Evolutionary conservation across 92 coral and sea anemone species (phyloP), one percentile per base, ranked within the genome.

Genomic region (Actinernus sp.): DNA sequence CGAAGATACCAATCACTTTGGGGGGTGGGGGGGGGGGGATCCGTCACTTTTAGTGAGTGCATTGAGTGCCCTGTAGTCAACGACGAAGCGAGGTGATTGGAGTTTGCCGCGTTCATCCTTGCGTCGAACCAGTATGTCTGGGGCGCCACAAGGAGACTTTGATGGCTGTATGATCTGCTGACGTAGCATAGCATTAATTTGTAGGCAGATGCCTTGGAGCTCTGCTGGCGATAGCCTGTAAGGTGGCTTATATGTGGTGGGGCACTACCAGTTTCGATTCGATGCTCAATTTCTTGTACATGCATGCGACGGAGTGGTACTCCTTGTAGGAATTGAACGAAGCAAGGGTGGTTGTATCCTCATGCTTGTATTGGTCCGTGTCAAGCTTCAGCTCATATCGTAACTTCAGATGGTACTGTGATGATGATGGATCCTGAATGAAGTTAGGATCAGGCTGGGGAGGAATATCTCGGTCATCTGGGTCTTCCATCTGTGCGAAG

Each of bases 161-260:
- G 81, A 61, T 18, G 81, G 81, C 22, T 45, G 38, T 25, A 73
- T 73, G 61, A 48, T 73, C 23, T 62, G 32, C 14, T 73, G 61
- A 16, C 20, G 46, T 18, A 61, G 39, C 72, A 61, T 73, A 19
- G 21, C 61, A 23, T 33, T 39, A 26, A 73, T 73, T 46, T 73
- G 71, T n/a, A 46, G n/a, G 18, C 65, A 37, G 69, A 71, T 62
- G 48, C 49, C 75, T 31, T 64, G 67, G 14, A 64, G 49, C 43
- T 72, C 63, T 14, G 56, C 43, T 26, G 81, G 75, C 33, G 73
- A 58, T 54, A 72, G 68, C 14, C 88, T 56, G 41, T 81, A 81
- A 4, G 76, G 82, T 0, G 68, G 68, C 34, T 60, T 72, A 58
- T 73, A 54, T 48, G 46, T 26, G 82, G 82, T 27, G 71, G n/a